These are phyloP conservation scores for Lumbricus terrestris DNA, from an alignment of 2,888 invertebrate species.

Conservation along the genomic window DNA sequence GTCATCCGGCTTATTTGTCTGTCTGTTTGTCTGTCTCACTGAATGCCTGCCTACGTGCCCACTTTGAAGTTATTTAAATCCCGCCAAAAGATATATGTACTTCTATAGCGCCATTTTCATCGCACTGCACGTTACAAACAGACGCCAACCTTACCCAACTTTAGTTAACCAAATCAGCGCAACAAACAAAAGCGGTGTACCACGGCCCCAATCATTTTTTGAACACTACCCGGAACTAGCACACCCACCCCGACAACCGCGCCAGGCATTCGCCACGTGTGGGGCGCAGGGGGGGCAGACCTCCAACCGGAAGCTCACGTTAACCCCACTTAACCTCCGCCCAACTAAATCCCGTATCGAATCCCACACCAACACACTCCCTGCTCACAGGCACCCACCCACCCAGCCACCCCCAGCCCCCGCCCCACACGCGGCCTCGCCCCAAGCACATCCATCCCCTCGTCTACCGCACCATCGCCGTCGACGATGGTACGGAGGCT, in stretches of 20 bases:
- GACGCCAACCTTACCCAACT: background rate
- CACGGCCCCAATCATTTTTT: background rate
- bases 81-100: background rate
- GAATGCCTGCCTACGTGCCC: background rate
- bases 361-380: background rate
- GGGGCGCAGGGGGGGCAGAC: background rate
- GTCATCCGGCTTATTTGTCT: too few species aligned
- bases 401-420: too few species aligned
- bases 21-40: too few species aligned
- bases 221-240: background rate
- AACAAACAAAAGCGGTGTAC: background rate
- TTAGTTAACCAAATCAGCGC: background rate
- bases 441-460: background rate
- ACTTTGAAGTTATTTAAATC: background rate
- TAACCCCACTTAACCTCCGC: background rate
- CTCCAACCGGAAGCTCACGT: background rate
- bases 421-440: background rate
- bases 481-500: background rate
- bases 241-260: background rate
- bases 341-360: background rate
- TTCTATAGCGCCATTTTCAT: background rate
- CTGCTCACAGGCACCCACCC: background rate
- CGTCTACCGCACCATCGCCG: background rate
- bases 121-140: too few species aligned
- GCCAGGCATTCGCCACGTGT: too few species aligned